Base-by-base conservation (phyloP, 2,888 invertebrate genomes). In the Priocnemis perturbator region DNA sequence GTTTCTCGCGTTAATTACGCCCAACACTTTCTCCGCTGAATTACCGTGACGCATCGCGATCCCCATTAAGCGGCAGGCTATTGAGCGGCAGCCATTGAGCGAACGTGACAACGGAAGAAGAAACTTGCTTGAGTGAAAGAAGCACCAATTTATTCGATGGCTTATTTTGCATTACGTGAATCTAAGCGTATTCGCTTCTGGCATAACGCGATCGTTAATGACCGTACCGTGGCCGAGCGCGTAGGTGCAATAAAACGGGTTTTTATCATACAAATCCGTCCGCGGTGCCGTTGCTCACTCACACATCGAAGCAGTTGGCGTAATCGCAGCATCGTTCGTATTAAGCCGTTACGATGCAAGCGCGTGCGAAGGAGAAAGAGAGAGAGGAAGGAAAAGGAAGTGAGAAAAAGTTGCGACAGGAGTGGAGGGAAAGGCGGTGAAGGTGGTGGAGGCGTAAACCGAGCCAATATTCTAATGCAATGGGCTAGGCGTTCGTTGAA, bases 401-500 rank as follows among this genome's bases (percentile, higher is more conserved):
- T 21, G 45, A 53, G 23, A 55, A 44, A 5, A 47, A 63, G 55
- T 23, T 3, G n/a, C 17, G 44, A 30, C 26, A 50, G 61, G 14
- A 23, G 17, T 19, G 30, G 17, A 70, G 64, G 53, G 59, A 60
- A 62, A 74, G 57, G 64, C 69, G 69, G 53, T 64, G 67, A 63
- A 60, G 69, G 67, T 71, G 68, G 74, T 70, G 74, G 73, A 80
- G 81, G 82, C 77, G 83, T 81, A 67, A 73, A 79, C 76, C 79
- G 79, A 81, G 83, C 78, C 81, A 82, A 85, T 85, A 86, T 85
- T 85, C 85, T 84, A 85, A 83, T 83, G 77, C 76, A 82, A 79
- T 83, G 81, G 84, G 86, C 81, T 84, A 77, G 83, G 84, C 83
- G 84, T 84, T 81, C 83, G 78, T 85, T 85, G 85, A 85, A 86